A percentile compares a stretch with the other conserved stretches of the same genome.
Evolutionary conservation across 2,113 vertebrate species (phyloP).

Genomic region (Cheilinus undulatus): DNA sequence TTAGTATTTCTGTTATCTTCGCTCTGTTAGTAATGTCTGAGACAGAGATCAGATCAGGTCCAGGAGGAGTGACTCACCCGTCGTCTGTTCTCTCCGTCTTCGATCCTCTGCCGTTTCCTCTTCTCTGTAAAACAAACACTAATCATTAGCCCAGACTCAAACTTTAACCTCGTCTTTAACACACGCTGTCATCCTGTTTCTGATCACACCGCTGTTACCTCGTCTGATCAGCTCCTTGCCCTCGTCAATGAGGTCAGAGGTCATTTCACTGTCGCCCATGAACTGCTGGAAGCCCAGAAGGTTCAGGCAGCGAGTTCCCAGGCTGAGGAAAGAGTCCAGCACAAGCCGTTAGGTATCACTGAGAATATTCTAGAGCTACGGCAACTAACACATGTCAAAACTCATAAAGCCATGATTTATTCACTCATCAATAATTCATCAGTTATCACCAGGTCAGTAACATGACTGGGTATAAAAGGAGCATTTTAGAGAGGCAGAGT

Average conservation of each 20-base stretch:
- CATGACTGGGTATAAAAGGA: too few species aligned
- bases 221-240: conserved; percentile 94
- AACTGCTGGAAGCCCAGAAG: conserved; percentile 98
- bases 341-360: background rate
- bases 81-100: conserved; percentile 95
- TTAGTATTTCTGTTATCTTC: too few species aligned
- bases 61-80: conserved; percentile 82
- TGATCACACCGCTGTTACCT: conserved; percentile 76
- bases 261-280: conserved; percentile 96
- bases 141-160: too few species aligned
- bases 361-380: too few species aligned
- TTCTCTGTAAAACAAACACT: conserved; percentile 86
- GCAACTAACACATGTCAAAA: too few species aligned
- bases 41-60: too few species aligned
- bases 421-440: too few species aligned
- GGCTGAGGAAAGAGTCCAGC: conserved; percentile 73
- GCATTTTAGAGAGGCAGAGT: too few species aligned
- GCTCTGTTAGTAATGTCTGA: too few species aligned
- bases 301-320: conserved; percentile 97
- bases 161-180: too few species aligned
- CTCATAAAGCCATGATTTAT: too few species aligned
- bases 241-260: conserved; percentile 97
- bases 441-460: too few species aligned
- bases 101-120: conserved; percentile 93
- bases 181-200: background rate